phyloP scores from a whole-genome alignment of 1,140 invertebrate genomes.

The Drosophila setifemur region DNA sequence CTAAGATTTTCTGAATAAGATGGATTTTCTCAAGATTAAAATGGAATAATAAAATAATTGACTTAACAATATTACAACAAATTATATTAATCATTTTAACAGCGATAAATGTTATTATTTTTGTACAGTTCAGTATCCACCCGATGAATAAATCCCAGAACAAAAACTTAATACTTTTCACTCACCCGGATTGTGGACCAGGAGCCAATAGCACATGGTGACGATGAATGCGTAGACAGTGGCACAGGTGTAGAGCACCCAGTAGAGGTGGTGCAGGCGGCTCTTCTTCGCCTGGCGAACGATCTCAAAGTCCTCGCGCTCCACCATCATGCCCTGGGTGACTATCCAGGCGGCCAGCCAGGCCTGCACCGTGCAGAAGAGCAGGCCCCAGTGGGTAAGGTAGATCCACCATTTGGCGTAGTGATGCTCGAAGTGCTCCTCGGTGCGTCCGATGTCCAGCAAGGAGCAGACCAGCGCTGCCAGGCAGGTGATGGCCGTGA shows the following conservation, averaged over 20 bases:
- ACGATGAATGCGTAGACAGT: constrained; percentile 86
- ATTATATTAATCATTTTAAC: too few species aligned
- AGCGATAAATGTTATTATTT: too few species aligned
- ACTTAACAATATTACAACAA: too few species aligned
- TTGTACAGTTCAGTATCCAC: too few species aligned
- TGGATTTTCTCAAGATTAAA: too few species aligned
- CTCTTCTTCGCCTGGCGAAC: constrained; percentile 79
- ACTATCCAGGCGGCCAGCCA: constrained; percentile 81
- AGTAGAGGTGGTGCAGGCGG: constrained; percentile 84
- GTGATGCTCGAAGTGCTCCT: constrained; percentile 80
- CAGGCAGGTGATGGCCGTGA: constrained; percentile 83
- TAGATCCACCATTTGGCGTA: constrained; percentile 86
- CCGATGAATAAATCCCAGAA: too few species aligned
- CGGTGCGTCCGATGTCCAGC: constrained; percentile 83
- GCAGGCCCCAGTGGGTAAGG: constrained; percentile 87
- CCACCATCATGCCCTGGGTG: constrained; percentile 82
- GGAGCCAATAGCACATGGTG: constrained; percentile 81
- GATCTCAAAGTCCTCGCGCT: constrained; percentile 78
- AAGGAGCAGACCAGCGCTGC: constrained; percentile 84
- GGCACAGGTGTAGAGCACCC: constrained; percentile 85
- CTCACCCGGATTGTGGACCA: constrained; percentile 80
- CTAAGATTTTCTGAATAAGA: too few species aligned
- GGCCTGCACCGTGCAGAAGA: constrained; percentile 83
- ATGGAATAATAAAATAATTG: too few species aligned
- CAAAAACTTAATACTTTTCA: neutral